Conservation (phyloP, 2,797 vertebrate genomes). For the Halcyon badia region DNA sequence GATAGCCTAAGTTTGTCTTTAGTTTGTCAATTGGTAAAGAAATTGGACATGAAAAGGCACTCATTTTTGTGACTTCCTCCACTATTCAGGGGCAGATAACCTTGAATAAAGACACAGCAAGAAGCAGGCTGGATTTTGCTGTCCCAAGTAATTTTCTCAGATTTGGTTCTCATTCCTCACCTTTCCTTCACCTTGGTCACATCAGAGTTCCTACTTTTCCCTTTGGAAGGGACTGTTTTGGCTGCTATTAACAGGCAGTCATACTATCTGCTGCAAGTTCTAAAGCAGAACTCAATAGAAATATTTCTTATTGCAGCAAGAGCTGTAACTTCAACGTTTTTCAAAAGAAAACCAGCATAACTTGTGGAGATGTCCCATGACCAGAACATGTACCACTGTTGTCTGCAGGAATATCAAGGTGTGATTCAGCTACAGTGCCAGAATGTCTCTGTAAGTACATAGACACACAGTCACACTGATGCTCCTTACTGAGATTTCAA, state of each 20-base stretch:
- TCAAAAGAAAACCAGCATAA: neutral
- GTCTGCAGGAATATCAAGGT: conserved; percentile 17
- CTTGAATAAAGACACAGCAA: neutral
- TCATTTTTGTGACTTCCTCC: neutral
- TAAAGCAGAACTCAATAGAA: neutral
- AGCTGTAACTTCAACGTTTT: neutral
- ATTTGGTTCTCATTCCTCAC: neutral
- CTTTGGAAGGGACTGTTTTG: neutral
- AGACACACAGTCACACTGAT: neutral
- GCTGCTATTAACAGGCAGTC: neutral
- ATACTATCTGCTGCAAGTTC: neutral
- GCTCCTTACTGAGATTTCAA: neutral
- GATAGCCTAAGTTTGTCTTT: neutral
- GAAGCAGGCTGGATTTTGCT: neutral
- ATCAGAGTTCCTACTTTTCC: neutral
- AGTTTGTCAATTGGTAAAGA: neutral
- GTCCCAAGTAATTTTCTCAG: neutral
- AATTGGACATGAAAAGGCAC: neutral
- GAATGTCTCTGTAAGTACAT: neutral
- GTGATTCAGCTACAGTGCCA: neutral
- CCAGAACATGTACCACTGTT: neutral
- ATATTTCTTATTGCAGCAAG: neutral
- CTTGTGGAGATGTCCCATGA: neutral
- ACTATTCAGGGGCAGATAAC: neutral
- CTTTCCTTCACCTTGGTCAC: neutral